These are phyloP conservation scores for Okapia johnstoni DNA, from an alignment of 2,113 vertebrate species.

Conservation along the genomic window DNA sequence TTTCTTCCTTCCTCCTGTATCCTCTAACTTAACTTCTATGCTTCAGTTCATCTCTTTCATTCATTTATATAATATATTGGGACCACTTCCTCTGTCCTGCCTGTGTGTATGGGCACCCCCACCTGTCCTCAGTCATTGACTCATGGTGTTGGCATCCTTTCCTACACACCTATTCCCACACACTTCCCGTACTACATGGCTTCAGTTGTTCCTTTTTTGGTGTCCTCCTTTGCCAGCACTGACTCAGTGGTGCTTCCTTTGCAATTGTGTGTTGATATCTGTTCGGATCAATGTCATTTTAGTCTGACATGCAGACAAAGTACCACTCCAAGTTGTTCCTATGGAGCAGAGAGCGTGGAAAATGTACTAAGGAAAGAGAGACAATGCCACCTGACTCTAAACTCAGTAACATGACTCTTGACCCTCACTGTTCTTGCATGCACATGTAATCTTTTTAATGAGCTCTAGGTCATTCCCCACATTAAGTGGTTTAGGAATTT, in stretches of 20 bases:
- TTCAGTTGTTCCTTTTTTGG: not conserved
- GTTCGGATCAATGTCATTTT: not conserved
- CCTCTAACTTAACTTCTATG: not conserved
- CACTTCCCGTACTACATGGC: not conserved
- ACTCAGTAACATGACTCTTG: not conserved
- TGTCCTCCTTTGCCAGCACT: not conserved
- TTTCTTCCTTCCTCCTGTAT: not conserved
- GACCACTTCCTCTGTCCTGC: not conserved
- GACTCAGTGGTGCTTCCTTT: constrained; percentile 14
- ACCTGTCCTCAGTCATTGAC: not conserved
- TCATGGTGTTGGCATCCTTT: not conserved
- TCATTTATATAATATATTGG: not conserved
- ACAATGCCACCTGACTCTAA: not conserved
- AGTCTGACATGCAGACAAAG: not conserved
- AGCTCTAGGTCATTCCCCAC: not conserved
- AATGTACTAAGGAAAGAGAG: not conserved
- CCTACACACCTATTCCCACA: not conserved
- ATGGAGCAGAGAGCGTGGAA: not conserved
- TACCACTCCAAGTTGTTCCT: not conserved
- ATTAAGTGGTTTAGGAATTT: not conserved
- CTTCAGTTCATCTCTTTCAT: not conserved
- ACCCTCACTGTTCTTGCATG: not conserved
- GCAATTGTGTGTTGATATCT: constrained; percentile 35
- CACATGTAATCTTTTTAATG: not conserved
- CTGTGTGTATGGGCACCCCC: not conserved